Evolutionary conservation across 30 jellyfish, hydroid and myxozoan species (phyloP).

Genomic region (Turritopsis dohrnii): DNA sequence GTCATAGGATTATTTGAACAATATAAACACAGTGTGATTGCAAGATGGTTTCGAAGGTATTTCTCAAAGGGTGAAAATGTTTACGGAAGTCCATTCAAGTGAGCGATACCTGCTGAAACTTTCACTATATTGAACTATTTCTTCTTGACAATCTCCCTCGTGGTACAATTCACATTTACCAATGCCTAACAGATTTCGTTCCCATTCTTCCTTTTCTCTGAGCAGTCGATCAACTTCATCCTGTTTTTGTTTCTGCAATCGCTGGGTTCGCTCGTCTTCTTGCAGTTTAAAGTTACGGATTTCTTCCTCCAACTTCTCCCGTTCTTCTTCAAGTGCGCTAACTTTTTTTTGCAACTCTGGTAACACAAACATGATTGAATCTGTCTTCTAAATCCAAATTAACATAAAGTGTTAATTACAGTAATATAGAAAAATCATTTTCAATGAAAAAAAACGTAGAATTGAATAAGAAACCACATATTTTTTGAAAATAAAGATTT

Average conservation of each 20-base stretch:
- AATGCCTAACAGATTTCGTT: conserved; percentile 23
- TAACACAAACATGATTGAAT: conserved; percentile 21
- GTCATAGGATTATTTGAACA: no score
- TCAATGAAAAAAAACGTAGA: no score
- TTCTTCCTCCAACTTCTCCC: background rate
- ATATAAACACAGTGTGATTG: no score
- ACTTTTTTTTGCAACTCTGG: conserved; percentile 37
- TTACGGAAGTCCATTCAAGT: no score
- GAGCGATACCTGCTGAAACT: conserved; percentile 15
- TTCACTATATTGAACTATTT: background rate
- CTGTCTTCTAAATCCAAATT: conserved; percentile 1
- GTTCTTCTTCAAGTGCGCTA: background rate
- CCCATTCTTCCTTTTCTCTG: conserved; percentile 25
- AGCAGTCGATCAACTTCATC: background rate
- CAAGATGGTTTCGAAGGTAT: no score
- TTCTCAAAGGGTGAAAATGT: no score
- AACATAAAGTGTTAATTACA: background rate
- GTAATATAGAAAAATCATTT: background rate
- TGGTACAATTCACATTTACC: conserved; percentile 30
- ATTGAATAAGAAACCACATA: no score
- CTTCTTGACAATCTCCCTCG: conserved; percentile 12
- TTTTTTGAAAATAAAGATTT: no score
- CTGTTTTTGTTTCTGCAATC: background rate
- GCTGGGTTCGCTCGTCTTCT: conserved; percentile 10
- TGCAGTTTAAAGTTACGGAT: background rate